phyloP scores from a whole-genome alignment of 2,888 invertebrate genomes.

The Aleiodes testaceus region DNA sequence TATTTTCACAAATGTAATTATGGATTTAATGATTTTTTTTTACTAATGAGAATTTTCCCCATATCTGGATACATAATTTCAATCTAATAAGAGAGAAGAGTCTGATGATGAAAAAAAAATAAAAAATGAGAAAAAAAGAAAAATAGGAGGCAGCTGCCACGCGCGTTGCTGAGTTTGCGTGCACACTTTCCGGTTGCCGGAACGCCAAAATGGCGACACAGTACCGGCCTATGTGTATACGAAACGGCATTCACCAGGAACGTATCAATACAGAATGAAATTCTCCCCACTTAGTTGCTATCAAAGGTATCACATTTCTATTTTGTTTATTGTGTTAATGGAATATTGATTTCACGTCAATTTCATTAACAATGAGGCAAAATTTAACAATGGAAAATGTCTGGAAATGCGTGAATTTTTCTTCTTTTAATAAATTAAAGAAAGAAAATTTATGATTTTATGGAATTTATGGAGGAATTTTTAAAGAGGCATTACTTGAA shows the following conservation, averaged over 20 bases:
- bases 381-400: too few species aligned
- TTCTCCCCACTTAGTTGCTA: not conserved
- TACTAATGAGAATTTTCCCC: conserved; percentile 8
- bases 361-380: too few species aligned
- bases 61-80: not conserved
- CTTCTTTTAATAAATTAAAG: too few species aligned
- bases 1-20: conserved; percentile 21
- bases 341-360: too few species aligned
- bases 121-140: conserved; percentile 3
- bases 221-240: conserved; percentile 57
- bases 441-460: too few species aligned
- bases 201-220: conserved; percentile 72
- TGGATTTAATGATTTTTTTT: conserved; percentile 3
- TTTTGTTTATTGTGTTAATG: too few species aligned
- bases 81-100: conserved; percentile 1
- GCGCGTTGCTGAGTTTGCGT: conserved; percentile 46
- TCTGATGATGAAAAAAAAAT: not conserved
- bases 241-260: conserved; percentile 52
- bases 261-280: conserved; percentile 38
- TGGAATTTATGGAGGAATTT: too few species aligned
- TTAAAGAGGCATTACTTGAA: too few species aligned
- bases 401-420: too few species aligned
- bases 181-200: conserved; percentile 59
- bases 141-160: conserved; percentile 43
- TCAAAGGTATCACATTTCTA: too few species aligned